Evolutionary conservation across 1,140 invertebrate genomes (phyloP), one percentile per base, ranked within the genome.

Genomic region (Zaprionus inermis): DNA sequence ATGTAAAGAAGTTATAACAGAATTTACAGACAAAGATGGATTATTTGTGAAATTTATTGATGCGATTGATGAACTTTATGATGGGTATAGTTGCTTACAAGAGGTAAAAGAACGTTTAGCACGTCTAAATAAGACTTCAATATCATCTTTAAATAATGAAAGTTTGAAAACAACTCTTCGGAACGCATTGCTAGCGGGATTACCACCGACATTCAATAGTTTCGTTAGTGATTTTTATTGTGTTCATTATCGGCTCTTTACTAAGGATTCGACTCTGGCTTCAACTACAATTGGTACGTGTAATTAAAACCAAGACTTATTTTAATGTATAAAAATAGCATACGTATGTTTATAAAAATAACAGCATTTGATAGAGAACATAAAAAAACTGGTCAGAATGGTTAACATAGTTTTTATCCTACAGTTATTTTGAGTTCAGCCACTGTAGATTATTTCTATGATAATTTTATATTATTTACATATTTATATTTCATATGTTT

Each of bases 151-250:
- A 38, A 74, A 32, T 1, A 65, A 61, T 9, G 59, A 69, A 0
- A 70, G 60, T 3, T 70, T 81, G 2, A 75, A 68, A 24, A 65
- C 55, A 1, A 65, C 36, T 1, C 90, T 97, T 10, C 92, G 94
- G 77, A 94, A 95, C 6, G 94, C 95, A 5, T 85, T 97, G 41
- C 88, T 97, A 18, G 95, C 96, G 10, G 95, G 96, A 81, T 81
- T 97, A 32, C 96, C 96, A 38, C 84, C 95, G 11, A 93, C 95
- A 76, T 95, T 96, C 78, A 94, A 95, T 79, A 89, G 93, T 7
- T 94, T 96, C 38, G 95, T 96, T n/a, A 94, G 95, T 75, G 94
- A 95, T 38, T 97, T 97, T 92, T 97, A 97, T 90, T 95, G 95
- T 92, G 93, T 95, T 32, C 95, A 96, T 2, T 96, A 97, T 60